Base-by-base conservation (phyloP, 1,140 invertebrate genomes). In the Leptoteleia sp. region DNA sequence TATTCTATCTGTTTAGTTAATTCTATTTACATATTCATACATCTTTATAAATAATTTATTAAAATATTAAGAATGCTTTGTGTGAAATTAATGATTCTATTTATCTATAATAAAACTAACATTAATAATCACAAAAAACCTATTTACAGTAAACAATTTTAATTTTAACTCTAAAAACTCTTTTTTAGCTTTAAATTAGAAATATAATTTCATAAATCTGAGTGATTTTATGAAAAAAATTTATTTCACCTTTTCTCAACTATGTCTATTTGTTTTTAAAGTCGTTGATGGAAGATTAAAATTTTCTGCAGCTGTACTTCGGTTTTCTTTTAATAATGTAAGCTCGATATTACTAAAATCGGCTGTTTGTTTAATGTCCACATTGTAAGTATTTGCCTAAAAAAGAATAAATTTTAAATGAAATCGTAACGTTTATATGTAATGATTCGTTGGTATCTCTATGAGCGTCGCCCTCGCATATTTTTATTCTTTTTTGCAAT, bases 321-420 rank as follows among this genome's bases (percentile, higher is more conserved):
- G 37, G 13, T 0, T 61, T 25, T 64, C 43, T 1, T 47, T 54
- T 15, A 76, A 16, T 29, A 76, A 35, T 0, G 37, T n/a, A 4
- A 76, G 12, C n/a, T 76, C 62, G 5, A 67, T 68, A 16, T 81
- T 50, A n/a, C 52, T 40, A 48, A 48, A 48, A 13, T 45, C 45
- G 6, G 15, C 25, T 4, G 12, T 11, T 47, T 13, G 48, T 52
- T 75, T 68, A 19, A 82, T 80, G n/a, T 80, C 57, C 1, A 82
- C 16, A 45, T 80, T 72, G 31, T 80, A 59, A 8, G 52, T 80
- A 40, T 72, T 80, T 1, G 80, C 80, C 80, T 82, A n/a, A 27
- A 55, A 57, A 52, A 57, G 6, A 25, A 25, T n/a, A n/a, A n/a
- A n/a, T n/a, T n/a, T n/a, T n/a, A n/a, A n/a, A n/a, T n/a, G n/a